Conservation (phyloP, 92 coral and sea anemone genomes). For the Paragorgia papillata region DNA sequence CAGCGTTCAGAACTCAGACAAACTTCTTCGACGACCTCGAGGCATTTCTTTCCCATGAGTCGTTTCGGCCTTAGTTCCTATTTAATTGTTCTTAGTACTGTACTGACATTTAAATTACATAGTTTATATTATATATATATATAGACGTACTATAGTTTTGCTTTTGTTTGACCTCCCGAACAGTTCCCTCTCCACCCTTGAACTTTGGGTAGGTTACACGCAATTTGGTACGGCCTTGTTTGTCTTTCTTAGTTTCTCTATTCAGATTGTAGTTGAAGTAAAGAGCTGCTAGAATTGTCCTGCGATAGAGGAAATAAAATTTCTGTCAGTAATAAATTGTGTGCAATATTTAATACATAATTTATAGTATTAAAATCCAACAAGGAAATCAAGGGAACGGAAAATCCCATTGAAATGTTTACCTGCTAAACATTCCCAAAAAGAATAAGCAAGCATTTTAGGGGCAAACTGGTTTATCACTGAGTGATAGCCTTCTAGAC, state of each 20-base stretch:
- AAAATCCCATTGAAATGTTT: too few relatives aligned
- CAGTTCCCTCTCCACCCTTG: slow-evolving; percentile 15
- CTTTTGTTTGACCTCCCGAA: neutral
- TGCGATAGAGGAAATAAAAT: neutral
- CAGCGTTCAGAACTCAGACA: too few relatives aligned
- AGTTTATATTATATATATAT: too few relatives aligned
- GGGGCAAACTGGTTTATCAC: slow-evolving; percentile 5
- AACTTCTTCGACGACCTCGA: too few relatives aligned
- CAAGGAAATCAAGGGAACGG: too few relatives aligned
- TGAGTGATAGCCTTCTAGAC: neutral
- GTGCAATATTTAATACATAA: too few relatives aligned
- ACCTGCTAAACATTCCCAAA: too few relatives aligned
- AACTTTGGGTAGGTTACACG: slow-evolving; percentile 17
- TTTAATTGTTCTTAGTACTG: too few relatives aligned
- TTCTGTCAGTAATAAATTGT: neutral
- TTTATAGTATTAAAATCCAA: too few relatives aligned
- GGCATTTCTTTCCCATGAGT: too few relatives aligned
- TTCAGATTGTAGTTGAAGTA: neutral
- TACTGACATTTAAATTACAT: too few relatives aligned
- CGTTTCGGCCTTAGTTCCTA: too few relatives aligned
- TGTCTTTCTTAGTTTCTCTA: slow-evolving; percentile 1
- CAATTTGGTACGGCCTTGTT: neutral
- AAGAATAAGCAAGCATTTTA: neutral
- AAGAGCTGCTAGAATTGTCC: slow-evolving; percentile 20
- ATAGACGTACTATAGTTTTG: slow-evolving; percentile 3